These are phyloP conservation scores for Malachius bipustulatus DNA, from an alignment of 2,888 invertebrate genomes.

Conservation along the genomic window DNA sequence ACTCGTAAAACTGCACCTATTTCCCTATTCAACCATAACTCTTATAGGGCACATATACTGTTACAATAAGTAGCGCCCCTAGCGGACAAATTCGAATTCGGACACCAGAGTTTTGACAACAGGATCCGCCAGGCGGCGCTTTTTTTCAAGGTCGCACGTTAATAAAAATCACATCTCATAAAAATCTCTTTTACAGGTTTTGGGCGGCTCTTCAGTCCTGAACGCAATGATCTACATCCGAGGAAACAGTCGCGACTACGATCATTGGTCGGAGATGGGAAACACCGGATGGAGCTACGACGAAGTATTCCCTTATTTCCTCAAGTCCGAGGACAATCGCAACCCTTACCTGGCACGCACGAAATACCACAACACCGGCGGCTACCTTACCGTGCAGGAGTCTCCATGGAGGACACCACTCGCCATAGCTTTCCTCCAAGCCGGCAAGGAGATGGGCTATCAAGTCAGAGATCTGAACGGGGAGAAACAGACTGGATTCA, in stretches of 20 bases:
- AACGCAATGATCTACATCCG: slow-evolving; percentile 89
- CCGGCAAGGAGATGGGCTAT: slow-evolving; percentile 72
- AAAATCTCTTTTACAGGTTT: slow-evolving; percentile 33
- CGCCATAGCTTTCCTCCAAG: slow-evolving; percentile 71
- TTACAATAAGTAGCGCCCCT: too few species aligned
- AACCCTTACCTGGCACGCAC: slow-evolving; percentile 69
- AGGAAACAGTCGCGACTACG: slow-evolving; percentile 78
- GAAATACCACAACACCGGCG: slow-evolving; percentile 64
- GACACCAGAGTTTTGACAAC: too few species aligned
- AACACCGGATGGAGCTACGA: slow-evolving; percentile 80
- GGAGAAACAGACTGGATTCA: slow-evolving; percentile 72
- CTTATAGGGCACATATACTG: too few species aligned
- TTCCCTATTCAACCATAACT: too few species aligned
- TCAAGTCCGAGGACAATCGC: slow-evolving; percentile 79
- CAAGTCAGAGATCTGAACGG: slow-evolving; percentile 72
- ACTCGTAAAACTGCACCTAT: too few species aligned
- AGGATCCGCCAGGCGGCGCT: too few species aligned
- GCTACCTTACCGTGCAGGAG: slow-evolving; percentile 74
- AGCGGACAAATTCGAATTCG: too few species aligned
- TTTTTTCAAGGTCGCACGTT: too few species aligned
- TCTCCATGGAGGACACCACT: slow-evolving; percentile 73
- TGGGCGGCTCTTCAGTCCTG: slow-evolving; percentile 78
- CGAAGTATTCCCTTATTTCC: slow-evolving; percentile 70
- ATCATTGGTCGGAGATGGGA: slow-evolving; percentile 72
- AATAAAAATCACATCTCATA: neutral